Percentiles rank a stretch among this genome's conserved stretches.
phyloP scores from a whole-genome alignment of 2,113 vertebrate species.

The Arizona elegans region DNA sequence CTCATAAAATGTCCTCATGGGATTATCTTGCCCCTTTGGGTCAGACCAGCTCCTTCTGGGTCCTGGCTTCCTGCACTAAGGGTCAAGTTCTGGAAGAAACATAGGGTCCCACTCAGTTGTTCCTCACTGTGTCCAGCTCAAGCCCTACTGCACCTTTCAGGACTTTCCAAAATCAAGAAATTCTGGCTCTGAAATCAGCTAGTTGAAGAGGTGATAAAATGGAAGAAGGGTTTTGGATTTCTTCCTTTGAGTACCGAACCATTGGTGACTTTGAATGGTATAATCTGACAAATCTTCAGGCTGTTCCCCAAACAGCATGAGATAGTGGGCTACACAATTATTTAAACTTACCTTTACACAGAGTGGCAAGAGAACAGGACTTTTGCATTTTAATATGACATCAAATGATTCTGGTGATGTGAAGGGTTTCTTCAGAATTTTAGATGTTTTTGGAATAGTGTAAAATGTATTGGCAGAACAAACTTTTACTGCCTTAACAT shows the following conservation, averaged over 20 bases:
- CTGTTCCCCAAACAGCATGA: not conserved
- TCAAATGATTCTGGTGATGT: not conserved
- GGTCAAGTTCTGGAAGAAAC: not conserved
- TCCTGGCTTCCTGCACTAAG: not conserved
- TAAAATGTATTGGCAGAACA: not conserved
- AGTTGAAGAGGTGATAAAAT: not conserved
- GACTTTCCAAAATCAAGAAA: not conserved
- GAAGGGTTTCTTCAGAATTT: not conserved
- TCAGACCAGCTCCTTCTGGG: not conserved
- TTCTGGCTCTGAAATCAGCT: not conserved
- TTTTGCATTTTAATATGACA: not conserved
- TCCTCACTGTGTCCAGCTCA: not conserved
- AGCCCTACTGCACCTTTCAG: not conserved
- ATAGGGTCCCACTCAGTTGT: not conserved
- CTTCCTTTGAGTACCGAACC: not conserved
- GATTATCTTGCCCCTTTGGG: not conserved
- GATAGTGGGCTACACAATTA: not conserved
- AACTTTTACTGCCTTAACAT: not conserved
- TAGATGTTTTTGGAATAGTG: not conserved
- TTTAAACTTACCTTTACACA: not conserved
- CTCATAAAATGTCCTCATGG: not conserved
- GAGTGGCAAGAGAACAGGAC: not conserved
- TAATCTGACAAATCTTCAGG: not conserved
- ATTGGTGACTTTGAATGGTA: not conserved
- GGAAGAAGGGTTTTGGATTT: not conserved